phyloP scores from a whole-genome alignment of 2,797 vertebrate genomes.

The Acrossocheilus wenchowensis region DNA sequence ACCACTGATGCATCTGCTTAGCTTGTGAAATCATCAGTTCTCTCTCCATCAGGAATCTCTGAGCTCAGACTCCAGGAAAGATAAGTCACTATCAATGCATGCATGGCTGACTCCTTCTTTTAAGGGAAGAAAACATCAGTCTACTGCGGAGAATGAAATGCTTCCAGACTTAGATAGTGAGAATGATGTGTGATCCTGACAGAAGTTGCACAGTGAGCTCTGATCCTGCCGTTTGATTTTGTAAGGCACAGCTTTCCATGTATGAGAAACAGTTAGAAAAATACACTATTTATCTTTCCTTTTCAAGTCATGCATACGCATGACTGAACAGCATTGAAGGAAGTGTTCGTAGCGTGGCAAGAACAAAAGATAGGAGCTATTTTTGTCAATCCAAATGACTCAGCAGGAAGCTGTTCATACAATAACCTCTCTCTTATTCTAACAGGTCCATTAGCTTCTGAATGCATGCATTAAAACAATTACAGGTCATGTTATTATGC shows the following conservation, averaged over 20 bases:
- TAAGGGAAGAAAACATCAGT: slow-evolving; percentile 28
- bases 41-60: slow-evolving; percentile 7
- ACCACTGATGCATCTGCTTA: slow-evolving; percentile 39
- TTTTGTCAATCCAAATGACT: slow-evolving; percentile 20
- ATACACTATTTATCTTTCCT: slow-evolving; percentile 33
- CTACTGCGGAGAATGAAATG: slow-evolving; percentile 26
- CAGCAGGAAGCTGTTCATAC: not conserved
- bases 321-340: slow-evolving; percentile 2
- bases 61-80: slow-evolving; percentile 36
- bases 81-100: slow-evolving; percentile 27
- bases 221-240: slow-evolving; percentile 34
- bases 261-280: not conserved
- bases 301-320: slow-evolving; percentile 22
- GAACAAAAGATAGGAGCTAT: slow-evolving; percentile 10
- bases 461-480: slow-evolving; percentile 25
- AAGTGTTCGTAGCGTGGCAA: not conserved
- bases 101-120: slow-evolving; percentile 3
- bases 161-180: slow-evolving; percentile 28
- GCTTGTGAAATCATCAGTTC: slow-evolving; percentile 36
- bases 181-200: slow-evolving; percentile 37
- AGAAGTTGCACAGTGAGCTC: slow-evolving; percentile 11
- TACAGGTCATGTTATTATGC: not conserved
- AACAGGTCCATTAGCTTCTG: slow-evolving; percentile 2
- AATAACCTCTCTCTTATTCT: slow-evolving; percentile 6
- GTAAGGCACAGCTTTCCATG: not conserved